Conservation (phyloP, 2,888 invertebrate species). For the Zonitis immaculata region DNA sequence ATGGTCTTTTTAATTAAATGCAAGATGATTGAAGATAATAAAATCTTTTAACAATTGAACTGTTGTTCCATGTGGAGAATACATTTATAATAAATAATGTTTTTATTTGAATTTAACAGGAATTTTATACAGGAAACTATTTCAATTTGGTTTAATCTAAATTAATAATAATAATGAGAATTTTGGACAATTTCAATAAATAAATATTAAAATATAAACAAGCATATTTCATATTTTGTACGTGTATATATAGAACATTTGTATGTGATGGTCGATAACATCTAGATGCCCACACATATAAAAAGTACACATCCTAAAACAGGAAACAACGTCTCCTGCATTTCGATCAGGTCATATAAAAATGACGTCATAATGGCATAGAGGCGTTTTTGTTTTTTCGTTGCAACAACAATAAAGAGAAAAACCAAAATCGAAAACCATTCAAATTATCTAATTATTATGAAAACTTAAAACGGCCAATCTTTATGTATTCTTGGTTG, state of each 20-base stretch:
- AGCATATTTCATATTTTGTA: neutral
- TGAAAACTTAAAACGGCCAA: too few species aligned
- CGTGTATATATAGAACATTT: neutral
- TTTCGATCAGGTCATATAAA: slow-evolving; percentile 20
- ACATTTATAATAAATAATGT: neutral
- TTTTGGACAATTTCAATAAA: neutral
- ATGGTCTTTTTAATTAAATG: neutral
- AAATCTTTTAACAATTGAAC: slow-evolving; percentile 5
- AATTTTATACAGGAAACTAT: neutral
- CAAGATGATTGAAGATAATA: neutral
- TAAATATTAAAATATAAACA: neutral
- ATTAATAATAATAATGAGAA: neutral
- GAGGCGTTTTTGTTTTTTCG: neutral
- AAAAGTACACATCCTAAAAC: slow-evolving; percentile 22
- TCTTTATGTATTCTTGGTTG: neutral
- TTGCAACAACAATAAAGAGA: neutral
- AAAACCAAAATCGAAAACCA: neutral
- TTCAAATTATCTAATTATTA: too few species aligned
- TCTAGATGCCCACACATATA: slow-evolving; percentile 22
- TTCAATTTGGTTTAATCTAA: neutral
- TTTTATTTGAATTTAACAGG: neutral
- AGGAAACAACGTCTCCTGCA: slow-evolving; percentile 23
- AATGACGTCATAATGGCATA: slow-evolving; percentile 3
- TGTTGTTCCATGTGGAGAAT: neutral
- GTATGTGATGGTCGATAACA: slow-evolving; percentile 9